A percentile compares a stretch with the other conserved stretches of the same genome.
phyloP scores from a whole-genome alignment of 2,113 vertebrate genomes.

The Myotis yumanensis region DNA sequence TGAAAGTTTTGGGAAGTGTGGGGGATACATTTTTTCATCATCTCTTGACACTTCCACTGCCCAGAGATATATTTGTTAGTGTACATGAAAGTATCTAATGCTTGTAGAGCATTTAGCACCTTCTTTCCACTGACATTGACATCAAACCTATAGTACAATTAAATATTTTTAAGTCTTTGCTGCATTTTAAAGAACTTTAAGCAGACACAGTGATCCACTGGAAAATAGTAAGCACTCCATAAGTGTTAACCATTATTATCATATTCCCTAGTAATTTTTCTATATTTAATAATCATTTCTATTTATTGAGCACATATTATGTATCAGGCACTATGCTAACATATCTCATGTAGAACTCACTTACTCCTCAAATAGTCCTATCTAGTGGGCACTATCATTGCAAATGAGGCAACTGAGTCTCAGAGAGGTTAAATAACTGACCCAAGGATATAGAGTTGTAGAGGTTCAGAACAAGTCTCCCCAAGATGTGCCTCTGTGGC shows the following conservation, averaged over 20 bases:
- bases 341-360: not conserved
- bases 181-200: too few species aligned
- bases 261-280: not conserved
- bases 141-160: too few species aligned
- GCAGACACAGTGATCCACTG: not conserved
- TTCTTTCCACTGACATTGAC: not conserved
- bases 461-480: not conserved
- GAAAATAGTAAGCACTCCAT: not conserved
- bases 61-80: not conserved
- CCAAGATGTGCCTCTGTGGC: not conserved
- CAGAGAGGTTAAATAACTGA: not conserved
- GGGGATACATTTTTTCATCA: not conserved
- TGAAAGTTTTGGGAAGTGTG: not conserved
- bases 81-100: not conserved
- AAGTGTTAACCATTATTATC: not conserved
- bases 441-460: not conserved
- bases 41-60: not conserved
- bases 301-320: not conserved
- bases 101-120: not conserved
- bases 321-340: not conserved
- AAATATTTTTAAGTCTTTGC: too few species aligned
- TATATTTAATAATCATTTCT: not conserved
- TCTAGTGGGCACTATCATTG: not conserved
- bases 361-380: not conserved
- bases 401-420: not conserved